A percentile compares a stretch with the other conserved stretches of the same genome.
Evolutionary conservation across 1,140 invertebrate genomes (phyloP).

Genomic region (Meteorus sp.): DNA sequence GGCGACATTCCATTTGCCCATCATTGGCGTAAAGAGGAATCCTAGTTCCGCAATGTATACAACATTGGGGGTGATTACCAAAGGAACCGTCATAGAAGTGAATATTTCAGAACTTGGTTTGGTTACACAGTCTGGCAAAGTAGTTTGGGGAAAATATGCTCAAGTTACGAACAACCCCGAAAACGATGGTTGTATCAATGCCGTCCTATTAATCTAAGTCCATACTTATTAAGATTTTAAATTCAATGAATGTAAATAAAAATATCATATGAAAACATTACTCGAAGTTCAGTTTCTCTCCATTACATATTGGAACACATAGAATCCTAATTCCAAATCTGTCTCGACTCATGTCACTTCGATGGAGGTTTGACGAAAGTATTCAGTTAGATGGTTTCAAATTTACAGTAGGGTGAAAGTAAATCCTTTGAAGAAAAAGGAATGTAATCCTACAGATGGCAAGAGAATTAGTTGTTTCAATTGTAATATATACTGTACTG

Average conservation of each 20-base stretch:
- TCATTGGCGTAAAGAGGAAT: conserved; percentile 99
- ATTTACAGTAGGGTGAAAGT: too few relatives aligned
- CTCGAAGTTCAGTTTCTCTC: too few relatives aligned
- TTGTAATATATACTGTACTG: too few relatives aligned
- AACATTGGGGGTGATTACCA: conserved; percentile 96
- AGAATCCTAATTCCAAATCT: too few relatives aligned
- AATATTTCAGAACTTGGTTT: conserved; percentile 99
- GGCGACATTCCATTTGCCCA: conserved; percentile 97
- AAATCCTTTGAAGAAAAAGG: too few relatives aligned
- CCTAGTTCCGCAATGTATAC: conserved; percentile 98
- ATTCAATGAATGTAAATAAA: not conserved
- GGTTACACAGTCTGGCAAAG: conserved; percentile 98
- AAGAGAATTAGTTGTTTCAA: too few relatives aligned
- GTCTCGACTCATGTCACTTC: too few relatives aligned
- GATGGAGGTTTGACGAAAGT: too few relatives aligned
- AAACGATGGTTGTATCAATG: conserved; percentile 99
- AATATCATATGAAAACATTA: too few relatives aligned
- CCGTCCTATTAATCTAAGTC: conserved; percentile 90
- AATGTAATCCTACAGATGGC: too few relatives aligned
- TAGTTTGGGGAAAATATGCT: conserved; percentile 99
- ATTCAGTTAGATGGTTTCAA: too few relatives aligned
- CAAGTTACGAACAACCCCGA: conserved; percentile 99
- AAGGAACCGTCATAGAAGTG: conserved; percentile 96
- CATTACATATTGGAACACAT: not conserved
- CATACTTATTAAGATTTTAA: not conserved